Conservation (phyloP, 2,888 invertebrate genomes). For the Pollenia labialis region DNA sequence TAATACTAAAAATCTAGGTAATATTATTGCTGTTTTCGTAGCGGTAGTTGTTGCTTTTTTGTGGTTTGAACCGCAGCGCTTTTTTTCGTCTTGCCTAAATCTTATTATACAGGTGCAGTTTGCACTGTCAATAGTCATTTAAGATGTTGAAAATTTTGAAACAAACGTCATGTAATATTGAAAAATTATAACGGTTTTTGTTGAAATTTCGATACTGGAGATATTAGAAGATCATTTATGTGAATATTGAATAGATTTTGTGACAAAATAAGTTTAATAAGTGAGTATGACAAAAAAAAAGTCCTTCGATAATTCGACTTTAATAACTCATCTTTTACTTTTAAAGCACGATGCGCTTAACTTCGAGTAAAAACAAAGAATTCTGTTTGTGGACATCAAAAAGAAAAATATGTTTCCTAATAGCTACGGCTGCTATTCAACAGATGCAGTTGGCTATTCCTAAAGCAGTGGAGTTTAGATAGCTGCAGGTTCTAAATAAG, state of each 20-base stretch:
- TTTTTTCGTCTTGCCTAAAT: conserved; percentile 12
- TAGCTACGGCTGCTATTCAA: too few species aligned
- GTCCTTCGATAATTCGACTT: too few species aligned
- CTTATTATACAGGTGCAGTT: conserved; percentile 66
- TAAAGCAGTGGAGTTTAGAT: too few species aligned
- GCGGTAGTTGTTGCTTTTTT: conserved; percentile 13
- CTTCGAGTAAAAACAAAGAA: too few species aligned
- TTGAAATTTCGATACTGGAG: background rate
- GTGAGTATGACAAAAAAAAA: too few species aligned
- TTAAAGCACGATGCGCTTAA: too few species aligned
- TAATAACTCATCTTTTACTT: too few species aligned
- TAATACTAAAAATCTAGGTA: conserved; percentile 21
- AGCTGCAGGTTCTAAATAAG: too few species aligned
- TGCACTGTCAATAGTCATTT: conserved; percentile 58
- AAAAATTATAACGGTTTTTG: conserved; percentile 51
- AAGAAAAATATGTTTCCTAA: too few species aligned
- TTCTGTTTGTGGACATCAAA: too few species aligned
- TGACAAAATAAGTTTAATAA: conserved; percentile 22
- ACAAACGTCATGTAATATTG: conserved; percentile 32
- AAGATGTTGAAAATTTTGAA: conserved; percentile 4
- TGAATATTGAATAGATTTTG: background rate
- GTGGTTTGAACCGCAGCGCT: background rate
- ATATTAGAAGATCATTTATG: conserved; percentile 9
- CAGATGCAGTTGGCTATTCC: too few species aligned
- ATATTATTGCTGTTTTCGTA: conserved; percentile 28